These are phyloP conservation scores for Chydorus sphaericus DNA, from an alignment of 2,888 invertebrate species.

Conservation along the genomic window DNA sequence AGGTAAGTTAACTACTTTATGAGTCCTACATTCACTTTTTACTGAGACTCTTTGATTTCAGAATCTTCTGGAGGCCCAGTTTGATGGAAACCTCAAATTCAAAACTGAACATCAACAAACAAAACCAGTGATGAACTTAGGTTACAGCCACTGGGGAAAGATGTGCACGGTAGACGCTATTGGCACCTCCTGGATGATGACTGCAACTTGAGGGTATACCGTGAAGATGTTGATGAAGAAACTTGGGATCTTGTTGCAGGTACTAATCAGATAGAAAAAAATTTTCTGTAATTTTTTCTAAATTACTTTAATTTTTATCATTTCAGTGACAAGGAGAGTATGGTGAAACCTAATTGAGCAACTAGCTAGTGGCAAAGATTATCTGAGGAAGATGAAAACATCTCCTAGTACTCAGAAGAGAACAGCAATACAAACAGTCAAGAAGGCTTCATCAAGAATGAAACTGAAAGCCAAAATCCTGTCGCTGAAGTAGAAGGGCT, in stretches of 20 bases:
- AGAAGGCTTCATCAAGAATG: constrained; percentile 22
- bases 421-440: constrained; percentile 43
- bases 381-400: constrained; percentile 46
- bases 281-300: constrained; percentile 8
- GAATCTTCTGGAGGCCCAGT: constrained; percentile 83
- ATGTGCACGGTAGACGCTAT: constrained; percentile 78
- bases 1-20: constrained; percentile 42
- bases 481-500: constrained; percentile 1
- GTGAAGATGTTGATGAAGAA: constrained; percentile 92
- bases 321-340: constrained; percentile 57
- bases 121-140: constrained; percentile 65
- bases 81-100: constrained; percentile 85
- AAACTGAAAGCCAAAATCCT: constrained; percentile 5
- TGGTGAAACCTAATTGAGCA: constrained; percentile 62
- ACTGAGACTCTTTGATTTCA: constrained; percentile 6
- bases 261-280: constrained; percentile 29
- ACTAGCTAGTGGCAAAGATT: constrained; percentile 36
- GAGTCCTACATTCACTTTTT: neutral
- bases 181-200: constrained; percentile 83
- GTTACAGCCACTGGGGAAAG: constrained; percentile 76
- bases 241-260: constrained; percentile 84
- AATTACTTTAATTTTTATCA: constrained; percentile 10
- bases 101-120: no score
- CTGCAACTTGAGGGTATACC: constrained; percentile 78
- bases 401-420: constrained; percentile 44